A percentile compares a stretch with the other conserved stretches of the same genome.
Conservation (phyloP, 2,888 invertebrate species). For the Zeuzera pyrina region DNA sequence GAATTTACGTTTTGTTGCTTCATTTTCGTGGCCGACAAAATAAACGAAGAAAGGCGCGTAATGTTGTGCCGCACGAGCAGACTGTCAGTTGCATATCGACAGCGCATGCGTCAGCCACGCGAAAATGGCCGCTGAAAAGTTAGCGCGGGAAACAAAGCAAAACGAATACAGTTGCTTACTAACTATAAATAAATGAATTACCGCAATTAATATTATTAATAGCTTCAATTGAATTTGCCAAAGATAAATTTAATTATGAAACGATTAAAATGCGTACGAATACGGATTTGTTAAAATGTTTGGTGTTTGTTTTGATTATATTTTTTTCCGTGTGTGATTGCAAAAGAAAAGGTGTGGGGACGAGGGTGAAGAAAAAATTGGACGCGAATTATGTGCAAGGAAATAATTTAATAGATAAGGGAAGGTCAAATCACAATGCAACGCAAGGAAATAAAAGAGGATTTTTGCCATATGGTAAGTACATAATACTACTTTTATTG, state of each 20-base stretch:
- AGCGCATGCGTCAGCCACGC: constrained; percentile 39
- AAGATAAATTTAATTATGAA: constrained; percentile 14
- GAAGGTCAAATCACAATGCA: too few species aligned
- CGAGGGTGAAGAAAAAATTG: constrained; percentile 28
- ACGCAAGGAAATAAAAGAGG: constrained; percentile 34
- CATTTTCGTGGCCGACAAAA: too few species aligned
- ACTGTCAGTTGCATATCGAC: too few species aligned
- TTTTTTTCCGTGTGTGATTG: constrained; percentile 26
- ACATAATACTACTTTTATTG: neutral
- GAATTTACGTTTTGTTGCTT: too few species aligned
- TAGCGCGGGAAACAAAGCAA: constrained; percentile 45
- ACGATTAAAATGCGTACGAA: constrained; percentile 43
- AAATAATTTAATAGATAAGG: constrained; percentile 18
- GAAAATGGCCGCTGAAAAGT: constrained; percentile 34
- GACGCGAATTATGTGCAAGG: constrained; percentile 16
- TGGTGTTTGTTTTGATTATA: constrained; percentile 32
- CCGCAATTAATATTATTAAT: constrained; percentile 3
- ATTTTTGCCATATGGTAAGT: constrained; percentile 37
- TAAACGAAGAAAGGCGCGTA: too few species aligned
- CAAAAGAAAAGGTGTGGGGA: constrained; percentile 12
- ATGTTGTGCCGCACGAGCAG: too few species aligned
- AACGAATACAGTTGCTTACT: constrained; percentile 46
- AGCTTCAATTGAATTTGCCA: constrained; percentile 6
- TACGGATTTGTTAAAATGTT: constrained; percentile 30
- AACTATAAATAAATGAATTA: too few species aligned